Percentiles rank a stretch among this genome's conserved stretches.
Evolutionary conservation across 2,113 vertebrate genomes (phyloP).

Genomic region (Cololabis saira): DNA sequence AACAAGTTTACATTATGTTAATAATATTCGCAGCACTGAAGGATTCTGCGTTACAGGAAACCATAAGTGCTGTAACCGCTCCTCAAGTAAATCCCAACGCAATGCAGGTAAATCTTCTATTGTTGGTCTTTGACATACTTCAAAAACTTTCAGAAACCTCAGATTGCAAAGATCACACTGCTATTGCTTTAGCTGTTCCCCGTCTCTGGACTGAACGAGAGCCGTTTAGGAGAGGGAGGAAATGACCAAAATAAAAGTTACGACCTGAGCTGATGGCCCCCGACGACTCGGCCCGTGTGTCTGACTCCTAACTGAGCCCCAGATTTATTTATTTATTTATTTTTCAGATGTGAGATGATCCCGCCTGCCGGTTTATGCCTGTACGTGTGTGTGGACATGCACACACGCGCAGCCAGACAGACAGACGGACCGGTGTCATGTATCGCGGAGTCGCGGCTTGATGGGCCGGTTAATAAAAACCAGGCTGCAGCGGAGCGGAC

Average conservation of each 20-base stretch:
- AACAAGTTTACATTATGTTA: too few species aligned
- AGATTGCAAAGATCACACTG: not conserved
- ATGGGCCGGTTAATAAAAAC: constrained; percentile 70
- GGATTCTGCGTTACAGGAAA: too few species aligned
- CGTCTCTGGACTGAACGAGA: constrained; percentile 15
- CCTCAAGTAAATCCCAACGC: too few species aligned
- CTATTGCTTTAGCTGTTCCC: not conserved
- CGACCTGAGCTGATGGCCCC: constrained; percentile 8
- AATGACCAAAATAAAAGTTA: constrained; percentile 11
- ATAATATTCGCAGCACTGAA: too few species aligned
- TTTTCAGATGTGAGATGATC: not conserved
- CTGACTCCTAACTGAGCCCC: constrained; percentile 1
- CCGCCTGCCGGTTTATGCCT: constrained; percentile 8
- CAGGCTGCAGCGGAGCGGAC: constrained; percentile 57
- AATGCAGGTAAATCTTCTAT: not conserved
- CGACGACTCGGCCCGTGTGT: constrained; percentile 26
- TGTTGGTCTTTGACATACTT: not conserved
- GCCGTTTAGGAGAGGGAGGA: not conserved
- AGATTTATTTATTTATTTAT: constrained; percentile 22
- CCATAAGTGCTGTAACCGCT: too few species aligned
- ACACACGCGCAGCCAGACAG: not conserved
- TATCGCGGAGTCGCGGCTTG: constrained; percentile 60
- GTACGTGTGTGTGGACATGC: constrained; percentile 18
- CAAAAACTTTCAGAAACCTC: not conserved
- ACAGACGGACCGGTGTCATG: constrained; percentile 50